These are phyloP conservation scores for Lasioglossum baleicum DNA, from an alignment of 1,140 invertebrate genomes.

Conservation along the genomic window DNA sequence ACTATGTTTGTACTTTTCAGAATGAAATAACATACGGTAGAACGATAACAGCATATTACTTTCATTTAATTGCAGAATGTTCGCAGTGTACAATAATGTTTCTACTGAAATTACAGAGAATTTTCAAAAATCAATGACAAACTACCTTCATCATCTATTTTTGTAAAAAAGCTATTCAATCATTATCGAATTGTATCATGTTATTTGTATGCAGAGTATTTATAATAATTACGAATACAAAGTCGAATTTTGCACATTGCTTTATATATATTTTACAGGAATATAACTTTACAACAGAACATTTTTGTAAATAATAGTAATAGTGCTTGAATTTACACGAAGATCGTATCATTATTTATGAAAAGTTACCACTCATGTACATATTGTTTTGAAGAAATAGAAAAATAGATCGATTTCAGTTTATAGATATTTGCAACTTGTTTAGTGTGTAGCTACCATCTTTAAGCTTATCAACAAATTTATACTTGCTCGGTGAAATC, in stretches of 20 bases:
- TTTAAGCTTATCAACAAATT: slow-evolving; percentile 16
- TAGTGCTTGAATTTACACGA: background rate
- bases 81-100: background rate
- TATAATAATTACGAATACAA: background rate
- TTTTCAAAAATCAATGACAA: slow-evolving; percentile 4
- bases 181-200: slow-evolving; percentile 40
- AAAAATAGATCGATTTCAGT: slow-evolving; percentile 62
- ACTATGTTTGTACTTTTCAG: background rate
- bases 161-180: slow-evolving; percentile 40
- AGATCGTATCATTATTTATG: slow-evolving; percentile 10
- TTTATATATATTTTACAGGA: slow-evolving; percentile 20
- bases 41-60: slow-evolving; percentile 24
- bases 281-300: slow-evolving; percentile 19
- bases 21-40: slow-evolving; percentile 1
- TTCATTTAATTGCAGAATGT: slow-evolving; percentile 10
- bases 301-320: slow-evolving; percentile 12
- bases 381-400: slow-evolving; percentile 52
- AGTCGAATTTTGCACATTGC: slow-evolving; percentile 15
- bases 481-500: slow-evolving; percentile 2
- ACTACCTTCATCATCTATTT: slow-evolving; percentile 23
- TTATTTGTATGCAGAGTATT: slow-evolving; percentile 37
- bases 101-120: background rate
- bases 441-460: background rate
- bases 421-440: slow-evolving; percentile 39
- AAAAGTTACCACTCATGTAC: slow-evolving; percentile 48